Conservation (phyloP, 2,113 vertebrate species). For the Solea solea region DNA sequence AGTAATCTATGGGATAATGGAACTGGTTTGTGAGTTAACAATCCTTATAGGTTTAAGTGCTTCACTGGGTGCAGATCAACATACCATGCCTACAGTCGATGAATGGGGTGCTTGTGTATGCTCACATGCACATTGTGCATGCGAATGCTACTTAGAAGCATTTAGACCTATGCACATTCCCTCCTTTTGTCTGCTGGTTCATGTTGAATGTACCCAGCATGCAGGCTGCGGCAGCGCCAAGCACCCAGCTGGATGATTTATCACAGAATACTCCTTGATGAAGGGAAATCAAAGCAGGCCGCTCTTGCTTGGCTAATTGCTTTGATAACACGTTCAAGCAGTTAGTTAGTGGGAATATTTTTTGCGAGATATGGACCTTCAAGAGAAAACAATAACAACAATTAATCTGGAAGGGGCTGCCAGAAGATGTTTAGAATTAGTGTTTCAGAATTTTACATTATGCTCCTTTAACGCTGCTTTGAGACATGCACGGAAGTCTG, state of each 20-base stretch:
- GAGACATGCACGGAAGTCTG: background rate
- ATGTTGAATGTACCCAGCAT: conserved; percentile 42
- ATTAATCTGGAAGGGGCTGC: conserved; percentile 43
- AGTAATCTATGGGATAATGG: conserved; percentile 33
- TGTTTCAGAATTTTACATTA: conserved; percentile 10
- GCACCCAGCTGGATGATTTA: conserved; percentile 76
- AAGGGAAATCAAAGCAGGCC: conserved; percentile 77
- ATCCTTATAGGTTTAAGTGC: conserved; percentile 46
- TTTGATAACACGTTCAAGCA: conserved; percentile 79
- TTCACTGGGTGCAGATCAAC: conserved; percentile 46
- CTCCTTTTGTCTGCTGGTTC: conserved; percentile 56
- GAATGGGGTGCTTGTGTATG: conserved; percentile 34
- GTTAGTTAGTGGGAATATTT: conserved; percentile 63
- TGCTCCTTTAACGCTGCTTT: background rate
- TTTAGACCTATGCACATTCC: conserved; percentile 58
- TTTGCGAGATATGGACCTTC: conserved; percentile 61
- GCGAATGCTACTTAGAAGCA: conserved; percentile 59
- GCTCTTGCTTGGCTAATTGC: conserved; percentile 75
- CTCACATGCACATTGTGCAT: conserved; percentile 32
- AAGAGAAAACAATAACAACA: conserved; percentile 64
- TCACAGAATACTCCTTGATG: conserved; percentile 77
- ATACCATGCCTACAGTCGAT: conserved; percentile 39
- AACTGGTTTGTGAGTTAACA: conserved; percentile 29
- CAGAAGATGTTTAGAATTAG: conserved; percentile 38
- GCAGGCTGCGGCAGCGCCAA: conserved; percentile 58